A percentile compares a stretch with the other conserved stretches of the same genome.
These are phyloP conservation scores for Caerostris extrusa DNA, from an alignment of 1,140 invertebrate genomes.

Conservation along the genomic window DNA sequence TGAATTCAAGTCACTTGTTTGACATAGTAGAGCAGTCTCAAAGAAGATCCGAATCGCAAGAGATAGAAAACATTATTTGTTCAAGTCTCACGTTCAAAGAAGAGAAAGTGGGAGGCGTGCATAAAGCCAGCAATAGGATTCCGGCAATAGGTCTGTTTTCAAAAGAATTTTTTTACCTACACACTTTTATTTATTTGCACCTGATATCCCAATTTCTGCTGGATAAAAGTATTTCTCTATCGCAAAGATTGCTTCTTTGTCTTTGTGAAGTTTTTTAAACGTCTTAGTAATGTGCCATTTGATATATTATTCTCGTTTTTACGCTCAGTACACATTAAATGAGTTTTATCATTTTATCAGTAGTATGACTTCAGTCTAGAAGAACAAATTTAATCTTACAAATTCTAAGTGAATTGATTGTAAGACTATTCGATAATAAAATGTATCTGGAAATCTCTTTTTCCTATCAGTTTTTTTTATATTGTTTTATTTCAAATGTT, in stretches of 20 bases:
- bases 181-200: conserved; percentile 27
- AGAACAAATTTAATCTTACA: no score
- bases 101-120: not conserved
- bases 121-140: conserved; percentile 20
- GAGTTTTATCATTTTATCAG: not conserved
- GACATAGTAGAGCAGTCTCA: conserved; percentile 5
- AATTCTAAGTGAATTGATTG: no score
- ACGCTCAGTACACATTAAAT: not conserved
- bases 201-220: not conserved
- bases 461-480: no score
- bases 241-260: not conserved
- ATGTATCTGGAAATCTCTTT: no score
- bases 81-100: conserved; percentile 37
- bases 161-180: not conserved
- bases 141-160: not conserved
- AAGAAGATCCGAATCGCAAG: conserved; percentile 13
- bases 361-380: no score
- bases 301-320: not conserved
- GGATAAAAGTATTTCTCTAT: not conserved
- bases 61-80: conserved; percentile 27
- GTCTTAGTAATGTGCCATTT: not conserved
- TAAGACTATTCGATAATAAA: no score
- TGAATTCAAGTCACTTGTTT: conserved; percentile 55
- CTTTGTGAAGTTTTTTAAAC: not conserved
- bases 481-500: no score